phyloP scores from a whole-genome alignment of 1,140 invertebrate species.

The Pissodes strobi region DNA sequence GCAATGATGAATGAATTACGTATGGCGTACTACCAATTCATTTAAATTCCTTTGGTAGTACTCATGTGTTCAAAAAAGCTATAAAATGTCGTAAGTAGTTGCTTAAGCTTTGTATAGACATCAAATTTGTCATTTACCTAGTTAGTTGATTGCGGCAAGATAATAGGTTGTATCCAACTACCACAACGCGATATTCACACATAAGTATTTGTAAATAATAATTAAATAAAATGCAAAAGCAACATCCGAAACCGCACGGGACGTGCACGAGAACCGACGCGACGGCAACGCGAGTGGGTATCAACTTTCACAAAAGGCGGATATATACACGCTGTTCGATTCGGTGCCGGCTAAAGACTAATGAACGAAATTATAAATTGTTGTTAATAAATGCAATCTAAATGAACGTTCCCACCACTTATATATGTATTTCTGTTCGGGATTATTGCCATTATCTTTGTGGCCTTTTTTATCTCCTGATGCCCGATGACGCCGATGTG shows the following conservation, averaged over 20 bases:
- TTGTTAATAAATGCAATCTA: slow-evolving; percentile 24
- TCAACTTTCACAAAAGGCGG: slow-evolving; percentile 9
- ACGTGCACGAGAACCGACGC: background rate
- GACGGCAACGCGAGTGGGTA: no score
- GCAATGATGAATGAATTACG: no score
- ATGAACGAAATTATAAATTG: slow-evolving; percentile 22
- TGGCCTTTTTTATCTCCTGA: slow-evolving; percentile 17
- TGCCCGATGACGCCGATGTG: background rate
- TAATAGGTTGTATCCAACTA: no score
- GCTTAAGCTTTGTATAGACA: no score
- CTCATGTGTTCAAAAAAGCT: no score
- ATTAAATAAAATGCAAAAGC: background rate
- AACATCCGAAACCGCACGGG: background rate
- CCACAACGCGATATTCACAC: no score
- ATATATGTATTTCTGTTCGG: slow-evolving; percentile 17
- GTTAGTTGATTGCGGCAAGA: no score
- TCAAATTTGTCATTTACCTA: no score
- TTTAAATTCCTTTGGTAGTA: no score
- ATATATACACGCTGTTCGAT: background rate
- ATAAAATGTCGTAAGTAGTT: no score
- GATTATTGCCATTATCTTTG: slow-evolving; percentile 23
- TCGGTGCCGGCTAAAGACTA: slow-evolving; percentile 21
- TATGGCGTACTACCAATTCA: no score
- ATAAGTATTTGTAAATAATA: background rate
- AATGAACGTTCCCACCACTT: slow-evolving; percentile 22